These are phyloP conservation scores for Luehdorfia chinensis DNA, from an alignment of 1,140 invertebrate species.

Conservation along the genomic window DNA sequence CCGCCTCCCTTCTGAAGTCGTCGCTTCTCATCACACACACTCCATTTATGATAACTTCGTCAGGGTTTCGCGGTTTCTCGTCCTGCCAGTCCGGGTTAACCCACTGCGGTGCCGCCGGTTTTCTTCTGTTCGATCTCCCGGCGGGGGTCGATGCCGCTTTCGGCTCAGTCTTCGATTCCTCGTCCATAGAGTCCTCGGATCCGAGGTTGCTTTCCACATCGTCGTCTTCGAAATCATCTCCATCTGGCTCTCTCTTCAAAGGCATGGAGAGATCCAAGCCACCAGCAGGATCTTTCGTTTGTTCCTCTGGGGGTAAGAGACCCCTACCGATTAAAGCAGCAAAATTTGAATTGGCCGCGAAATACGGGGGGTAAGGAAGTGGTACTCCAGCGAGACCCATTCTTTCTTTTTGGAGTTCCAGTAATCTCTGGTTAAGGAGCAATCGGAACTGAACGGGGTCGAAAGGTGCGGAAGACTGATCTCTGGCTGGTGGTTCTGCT, in stretches of 20 bases:
- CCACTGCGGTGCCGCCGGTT: slow-evolving; percentile 97
- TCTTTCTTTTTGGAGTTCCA: slow-evolving; percentile 90
- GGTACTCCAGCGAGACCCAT: slow-evolving; percentile 85
- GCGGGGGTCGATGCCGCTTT: slow-evolving; percentile 69
- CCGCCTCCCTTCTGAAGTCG: slow-evolving; percentile 81
- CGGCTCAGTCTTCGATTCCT: slow-evolving; percentile 77
- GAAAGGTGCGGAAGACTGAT: slow-evolving; percentile 84
- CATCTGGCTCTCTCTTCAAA: slow-evolving; percentile 85
- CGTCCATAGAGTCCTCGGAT: slow-evolving; percentile 84
- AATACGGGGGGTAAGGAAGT: slow-evolving; percentile 85
- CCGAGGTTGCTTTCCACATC: slow-evolving; percentile 87
- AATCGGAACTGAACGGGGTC: slow-evolving; percentile 94
- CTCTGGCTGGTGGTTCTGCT: slow-evolving; percentile 82
- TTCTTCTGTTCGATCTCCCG: slow-evolving; percentile 84
- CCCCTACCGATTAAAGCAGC: slow-evolving; percentile 84
- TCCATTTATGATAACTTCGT: slow-evolving; percentile 93
- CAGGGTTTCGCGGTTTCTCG: slow-evolving; percentile 78
- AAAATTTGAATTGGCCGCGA: slow-evolving; percentile 83
- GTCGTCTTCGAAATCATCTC: slow-evolving; percentile 85
- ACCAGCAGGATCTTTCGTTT: slow-evolving; percentile 85
- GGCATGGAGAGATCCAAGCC: slow-evolving; percentile 90
- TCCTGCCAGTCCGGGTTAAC: slow-evolving; percentile 96
- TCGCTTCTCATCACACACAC: slow-evolving; percentile 93
- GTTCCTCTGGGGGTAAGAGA: slow-evolving; percentile 78
- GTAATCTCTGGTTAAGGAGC: slow-evolving; percentile 89